Base-by-base conservation (phyloP, 2,888 invertebrate species). In the Tillus elongatus region DNA sequence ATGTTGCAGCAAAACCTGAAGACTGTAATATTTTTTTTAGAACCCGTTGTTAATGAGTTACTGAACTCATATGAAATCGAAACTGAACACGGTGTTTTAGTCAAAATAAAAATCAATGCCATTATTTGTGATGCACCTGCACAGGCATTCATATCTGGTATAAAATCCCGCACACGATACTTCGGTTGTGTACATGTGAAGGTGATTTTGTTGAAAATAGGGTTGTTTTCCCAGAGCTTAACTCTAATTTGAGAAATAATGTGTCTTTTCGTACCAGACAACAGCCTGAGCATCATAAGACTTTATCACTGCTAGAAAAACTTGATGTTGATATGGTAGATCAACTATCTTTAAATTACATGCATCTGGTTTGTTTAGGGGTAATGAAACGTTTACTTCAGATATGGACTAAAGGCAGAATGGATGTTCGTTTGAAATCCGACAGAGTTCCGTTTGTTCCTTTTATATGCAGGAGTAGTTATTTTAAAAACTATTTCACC, bases 401-500 rank as follows among this genome's bases (percentile, higher is more conserved):
- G 34, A 35, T 37, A 15, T 39, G 37, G 40, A 34, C 35, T 39
- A 39, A 36, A 26, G 35, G 13, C 13, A 10, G 10, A 13, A 12
- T 29, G 8, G 30, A 29, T n/a, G 12, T 29, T n/a, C 30, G 30
- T 6, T n/a, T 29, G 30, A 29, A 9, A 29, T 10, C 4, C 4
- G n/a, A 44, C 48, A 10, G 48, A 49, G 35, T 46, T 43, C 13
- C 36, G 48, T 15, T 27, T 35, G 29, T 44, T 50, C 35, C 26
- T 52, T 15, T 29, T 51, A 10, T 49, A 53, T 30, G 30, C 36
- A 24, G 51, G 49, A 4, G 42, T 42, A 3, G 33, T 50, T 9
- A 43, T 51, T 13, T 43, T 50, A 28, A 33, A 40, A 36, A 28
- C 36, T 27, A 30, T 41, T 26, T 33, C 46, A 15, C 16, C 28